Conservation (phyloP, 2,113 vertebrate species). For the Hemichromis elongatus region DNA sequence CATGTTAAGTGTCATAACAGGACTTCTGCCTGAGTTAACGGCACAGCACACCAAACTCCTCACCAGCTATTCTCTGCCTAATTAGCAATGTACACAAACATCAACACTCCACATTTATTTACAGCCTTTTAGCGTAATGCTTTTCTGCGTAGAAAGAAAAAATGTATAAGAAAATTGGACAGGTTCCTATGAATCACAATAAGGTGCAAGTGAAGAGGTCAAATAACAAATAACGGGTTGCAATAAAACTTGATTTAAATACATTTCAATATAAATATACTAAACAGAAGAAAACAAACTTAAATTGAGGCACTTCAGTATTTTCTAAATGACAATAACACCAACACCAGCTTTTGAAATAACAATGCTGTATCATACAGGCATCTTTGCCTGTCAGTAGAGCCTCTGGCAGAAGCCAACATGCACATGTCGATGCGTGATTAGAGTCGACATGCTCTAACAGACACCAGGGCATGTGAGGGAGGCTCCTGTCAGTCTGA, state of each 20-base stretch:
- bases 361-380: conserved; percentile 15
- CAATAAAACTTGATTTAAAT: neutral
- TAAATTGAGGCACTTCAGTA: neutral
- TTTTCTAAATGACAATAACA: neutral
- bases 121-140: neutral
- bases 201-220: neutral
- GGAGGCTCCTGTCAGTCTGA: conserved; percentile 73
- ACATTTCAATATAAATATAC: neutral
- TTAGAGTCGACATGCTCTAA: conserved; percentile 66
- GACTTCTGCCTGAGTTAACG: conserved; percentile 39
- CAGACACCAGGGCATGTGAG: conserved; percentile 43
- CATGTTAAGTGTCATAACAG: conserved; percentile 31
- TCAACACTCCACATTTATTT: neutral
- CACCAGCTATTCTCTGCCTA: neutral
- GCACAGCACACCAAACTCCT: conserved; percentile 3
- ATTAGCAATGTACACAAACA: neutral
- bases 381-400: conserved; percentile 12
- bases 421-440: conserved; percentile 63
- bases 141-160: neutral
- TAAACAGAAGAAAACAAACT: neutral
- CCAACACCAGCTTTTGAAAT: neutral
- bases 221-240: neutral
- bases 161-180: neutral
- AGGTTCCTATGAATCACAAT: neutral
- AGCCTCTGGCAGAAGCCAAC: neutral